Conservation (phyloP, 2,888 invertebrate genomes). For the Entomobrya proxima region DNA sequence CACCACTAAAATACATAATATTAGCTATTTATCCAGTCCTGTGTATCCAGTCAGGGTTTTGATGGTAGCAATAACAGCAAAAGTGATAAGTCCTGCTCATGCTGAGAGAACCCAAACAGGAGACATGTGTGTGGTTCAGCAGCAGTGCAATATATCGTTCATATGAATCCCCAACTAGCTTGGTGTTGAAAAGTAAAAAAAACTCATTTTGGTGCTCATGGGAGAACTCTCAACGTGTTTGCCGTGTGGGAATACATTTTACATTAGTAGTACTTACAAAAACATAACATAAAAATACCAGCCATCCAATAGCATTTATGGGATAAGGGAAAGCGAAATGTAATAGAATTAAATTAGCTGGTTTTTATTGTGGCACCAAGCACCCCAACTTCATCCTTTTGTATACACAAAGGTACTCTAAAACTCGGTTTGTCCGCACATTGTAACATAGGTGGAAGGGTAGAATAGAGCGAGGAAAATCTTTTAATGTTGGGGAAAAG, state of each 20-base stretch:
- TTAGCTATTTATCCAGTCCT: conserved; percentile 36
- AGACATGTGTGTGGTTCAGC: neutral
- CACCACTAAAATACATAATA: neutral
- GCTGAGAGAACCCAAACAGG: neutral
- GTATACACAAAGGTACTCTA: neutral
- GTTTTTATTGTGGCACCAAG: neutral
- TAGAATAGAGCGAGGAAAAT: conserved; percentile 7
- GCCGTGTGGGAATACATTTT: neutral
- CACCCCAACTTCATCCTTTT: neutral
- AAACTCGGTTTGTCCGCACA: neutral
- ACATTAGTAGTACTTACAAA: neutral
- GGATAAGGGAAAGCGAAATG: conserved; percentile 19
- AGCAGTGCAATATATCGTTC: neutral
- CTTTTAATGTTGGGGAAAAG: conserved; percentile 55
- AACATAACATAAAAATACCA: neutral
- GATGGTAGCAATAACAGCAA: neutral
- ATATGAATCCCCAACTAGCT: neutral
- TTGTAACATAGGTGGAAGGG: neutral
- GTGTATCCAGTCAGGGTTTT: conserved; percentile 19
- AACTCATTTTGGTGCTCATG: neutral
- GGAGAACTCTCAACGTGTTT: conserved; percentile 31
- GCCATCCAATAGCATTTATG: conserved; percentile 43
- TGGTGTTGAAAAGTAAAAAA: conserved; percentile 9
- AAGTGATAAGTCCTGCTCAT: neutral
- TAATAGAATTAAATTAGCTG: conserved; percentile 9